Conservation (phyloP, 2,888 invertebrate genomes). For the Epistrophe grossulariae region DNA sequence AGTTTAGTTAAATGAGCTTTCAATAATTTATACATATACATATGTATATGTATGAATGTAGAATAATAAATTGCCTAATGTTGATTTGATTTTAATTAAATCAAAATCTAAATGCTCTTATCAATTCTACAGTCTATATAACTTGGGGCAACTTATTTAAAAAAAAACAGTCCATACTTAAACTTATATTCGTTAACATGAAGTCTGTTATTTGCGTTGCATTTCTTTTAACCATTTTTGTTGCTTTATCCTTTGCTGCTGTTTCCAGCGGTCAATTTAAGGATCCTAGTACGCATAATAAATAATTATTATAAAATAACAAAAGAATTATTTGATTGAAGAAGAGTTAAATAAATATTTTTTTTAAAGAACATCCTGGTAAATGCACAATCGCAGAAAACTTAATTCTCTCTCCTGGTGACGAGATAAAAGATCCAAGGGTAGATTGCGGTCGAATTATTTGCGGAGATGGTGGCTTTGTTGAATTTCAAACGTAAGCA, state of each 20-base stretch:
- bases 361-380: conserved; percentile 75
- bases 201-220: conserved; percentile 5
- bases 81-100: not conserved
- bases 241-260: conserved; percentile 1
- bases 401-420: conserved; percentile 68
- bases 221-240: not conserved
- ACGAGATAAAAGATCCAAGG: conserved; percentile 55
- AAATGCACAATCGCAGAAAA: conserved; percentile 76
- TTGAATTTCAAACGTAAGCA: conserved; percentile 75
- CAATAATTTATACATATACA: no score
- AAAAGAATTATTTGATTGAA: not conserved
- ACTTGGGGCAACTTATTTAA: not conserved
- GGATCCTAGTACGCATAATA: conserved; percentile 27
- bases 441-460: conserved; percentile 73
- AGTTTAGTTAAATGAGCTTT: not conserved
- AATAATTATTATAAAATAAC: no score
- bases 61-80: not conserved
- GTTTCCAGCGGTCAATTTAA: conserved; percentile 20
- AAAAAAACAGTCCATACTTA: not conserved
- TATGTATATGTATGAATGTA: no score
- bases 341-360: not conserved
- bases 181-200: not conserved
- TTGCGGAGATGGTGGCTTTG: conserved; percentile 69
- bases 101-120: not conserved
- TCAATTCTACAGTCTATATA: not conserved